Evolutionary conservation across 2,797 vertebrate genomes (phyloP).

Genomic region (Spinibarbus caldwelli): DNA sequence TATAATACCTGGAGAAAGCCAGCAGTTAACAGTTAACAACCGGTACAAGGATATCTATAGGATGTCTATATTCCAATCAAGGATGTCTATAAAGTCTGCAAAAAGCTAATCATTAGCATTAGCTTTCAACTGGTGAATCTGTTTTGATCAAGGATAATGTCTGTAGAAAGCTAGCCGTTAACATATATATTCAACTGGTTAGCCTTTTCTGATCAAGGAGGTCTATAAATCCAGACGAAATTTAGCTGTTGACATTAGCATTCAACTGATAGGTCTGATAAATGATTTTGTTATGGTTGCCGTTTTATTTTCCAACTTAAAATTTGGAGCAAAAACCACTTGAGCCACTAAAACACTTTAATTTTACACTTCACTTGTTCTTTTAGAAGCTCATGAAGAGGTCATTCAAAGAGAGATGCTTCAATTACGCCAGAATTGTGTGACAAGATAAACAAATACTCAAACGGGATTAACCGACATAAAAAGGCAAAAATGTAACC

Average conservation of each 20-base stretch:
- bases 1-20: neutral
- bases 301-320: neutral
- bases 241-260: neutral
- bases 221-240: neutral
- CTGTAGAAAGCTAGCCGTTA: neutral
- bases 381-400: neutral
- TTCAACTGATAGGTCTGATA: neutral
- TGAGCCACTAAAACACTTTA: neutral
- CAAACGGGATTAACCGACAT: neutral
- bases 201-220: neutral
- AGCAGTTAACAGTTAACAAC: neutral
- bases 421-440: constrained; percentile 5
- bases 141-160: neutral
- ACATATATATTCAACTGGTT: neutral
- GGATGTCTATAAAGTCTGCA: neutral
- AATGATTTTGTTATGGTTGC: no score
- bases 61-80: neutral
- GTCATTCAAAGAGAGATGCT: neutral
- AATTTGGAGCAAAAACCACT: neutral
- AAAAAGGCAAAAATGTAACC: neutral
- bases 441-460: neutral
- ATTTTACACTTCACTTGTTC: neutral
- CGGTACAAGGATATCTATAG: neutral
- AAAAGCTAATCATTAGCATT: neutral
- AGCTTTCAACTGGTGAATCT: neutral